Percentiles rank a stretch among this genome's conserved stretches.
These are phyloP conservation scores for Chrysaora quinquecirrha DNA, from an alignment of 30 jellyfish, hydroid and myxozoan genomes.

Conservation along the genomic window DNA sequence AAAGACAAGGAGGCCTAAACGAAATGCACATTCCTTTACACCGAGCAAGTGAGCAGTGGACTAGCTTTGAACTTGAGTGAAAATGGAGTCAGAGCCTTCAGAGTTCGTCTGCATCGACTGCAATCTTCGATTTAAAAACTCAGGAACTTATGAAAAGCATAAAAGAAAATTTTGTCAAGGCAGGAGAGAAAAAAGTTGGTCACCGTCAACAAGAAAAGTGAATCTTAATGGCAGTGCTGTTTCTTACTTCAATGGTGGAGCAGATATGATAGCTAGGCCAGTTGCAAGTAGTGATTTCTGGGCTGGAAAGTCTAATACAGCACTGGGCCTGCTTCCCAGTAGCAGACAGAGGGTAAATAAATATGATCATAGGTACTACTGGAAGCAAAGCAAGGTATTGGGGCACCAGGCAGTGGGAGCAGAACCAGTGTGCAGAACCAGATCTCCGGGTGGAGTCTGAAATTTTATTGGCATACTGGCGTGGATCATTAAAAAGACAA, in stretches of 20 bases:
- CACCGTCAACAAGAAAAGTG: slow-evolving; percentile 4
- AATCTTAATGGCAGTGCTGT: background rate
- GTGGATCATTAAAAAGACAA: too few relatives aligned
- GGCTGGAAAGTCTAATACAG: slow-evolving; percentile 12
- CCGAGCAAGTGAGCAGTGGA: background rate
- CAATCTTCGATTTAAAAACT: slow-evolving; percentile 61
- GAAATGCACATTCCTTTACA: too few relatives aligned
- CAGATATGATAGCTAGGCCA: background rate
- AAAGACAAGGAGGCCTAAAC: too few relatives aligned
- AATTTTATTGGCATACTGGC: too few relatives aligned
- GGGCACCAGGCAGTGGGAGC: too few relatives aligned
- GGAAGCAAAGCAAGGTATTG: too few relatives aligned
- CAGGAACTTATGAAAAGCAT: slow-evolving; percentile 63
- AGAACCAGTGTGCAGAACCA: too few relatives aligned
- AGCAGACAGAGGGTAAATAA: background rate
- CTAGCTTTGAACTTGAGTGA: background rate
- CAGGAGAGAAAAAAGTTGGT: slow-evolving; percentile 4
- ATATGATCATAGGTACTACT: background rate
- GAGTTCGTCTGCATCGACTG: slow-evolving; percentile 62
- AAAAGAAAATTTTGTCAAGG: slow-evolving; percentile 72
- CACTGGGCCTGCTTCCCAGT: background rate
- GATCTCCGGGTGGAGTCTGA: too few relatives aligned
- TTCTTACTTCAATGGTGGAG: background rate
- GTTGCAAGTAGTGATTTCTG: slow-evolving; percentile 12
- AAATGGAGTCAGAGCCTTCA: slow-evolving; percentile 61